Conservation (phyloP, 2,888 invertebrate genomes). For the Drosophila lacicola region DNA sequence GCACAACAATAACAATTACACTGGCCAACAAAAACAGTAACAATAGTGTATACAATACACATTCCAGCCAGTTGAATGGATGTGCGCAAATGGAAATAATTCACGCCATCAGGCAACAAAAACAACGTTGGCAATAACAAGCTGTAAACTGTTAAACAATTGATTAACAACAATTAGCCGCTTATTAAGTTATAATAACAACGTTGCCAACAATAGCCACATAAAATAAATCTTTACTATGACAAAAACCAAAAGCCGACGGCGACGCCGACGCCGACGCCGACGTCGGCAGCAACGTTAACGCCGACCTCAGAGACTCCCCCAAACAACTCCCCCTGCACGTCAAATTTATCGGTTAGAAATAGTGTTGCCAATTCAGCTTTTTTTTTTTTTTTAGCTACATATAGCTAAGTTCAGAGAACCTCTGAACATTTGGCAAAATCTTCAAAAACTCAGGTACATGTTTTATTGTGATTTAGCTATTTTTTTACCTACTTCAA, state of each 20-base stretch:
- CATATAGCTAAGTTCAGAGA: too few relatives aligned
- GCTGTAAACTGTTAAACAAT: constrained; percentile 83
- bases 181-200: constrained; percentile 81
- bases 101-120: constrained; percentile 43
- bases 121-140: constrained; percentile 52
- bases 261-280: background rate
- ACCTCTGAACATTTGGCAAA: too few relatives aligned
- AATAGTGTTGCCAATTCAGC: too few relatives aligned
- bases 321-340: constrained; percentile 1
- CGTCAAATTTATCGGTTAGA: constrained; percentile 57
- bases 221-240: constrained; percentile 56
- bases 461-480: too few relatives aligned
- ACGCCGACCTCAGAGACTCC: constrained; percentile 13
- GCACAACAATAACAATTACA: constrained; percentile 58
- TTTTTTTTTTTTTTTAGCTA: too few relatives aligned
- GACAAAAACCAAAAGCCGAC: constrained; percentile 46
- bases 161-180: constrained; percentile 84
- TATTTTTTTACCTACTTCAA: too few relatives aligned
- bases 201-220: constrained; percentile 52
- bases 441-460: too few relatives aligned
- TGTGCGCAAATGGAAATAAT: constrained; percentile 72
- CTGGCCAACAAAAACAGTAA: constrained; percentile 49
- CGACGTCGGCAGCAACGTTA: constrained; percentile 4
- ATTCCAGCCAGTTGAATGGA: constrained; percentile 35
- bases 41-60: constrained; percentile 17